Conservation (phyloP, 2,797 vertebrate species). For the Onychomys leucogaster region DNA sequence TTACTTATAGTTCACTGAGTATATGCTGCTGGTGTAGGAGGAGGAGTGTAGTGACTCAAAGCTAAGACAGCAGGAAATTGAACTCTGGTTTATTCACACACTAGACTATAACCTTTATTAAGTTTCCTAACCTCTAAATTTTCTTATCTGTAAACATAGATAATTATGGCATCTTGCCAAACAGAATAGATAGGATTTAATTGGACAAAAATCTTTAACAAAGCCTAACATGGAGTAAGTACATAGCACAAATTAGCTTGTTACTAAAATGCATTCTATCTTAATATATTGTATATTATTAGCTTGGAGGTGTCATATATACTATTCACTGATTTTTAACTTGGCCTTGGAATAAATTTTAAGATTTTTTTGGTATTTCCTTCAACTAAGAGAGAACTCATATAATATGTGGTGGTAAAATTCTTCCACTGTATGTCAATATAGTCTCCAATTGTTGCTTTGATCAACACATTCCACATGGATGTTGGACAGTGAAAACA, state of each 20-base stretch:
- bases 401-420: background rate
- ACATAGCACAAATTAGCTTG: background rate
- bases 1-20: background rate
- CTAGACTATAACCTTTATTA: background rate
- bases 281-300: background rate
- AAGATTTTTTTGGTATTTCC: slow-evolving; percentile 10
- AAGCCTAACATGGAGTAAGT: background rate
- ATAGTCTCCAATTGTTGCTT: slow-evolving; percentile 45
- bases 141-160: background rate
- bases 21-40: background rate
- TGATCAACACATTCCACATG: slow-evolving; percentile 22
- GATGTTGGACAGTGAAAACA: slow-evolving; percentile 16
- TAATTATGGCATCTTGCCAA: background rate
- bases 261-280: background rate
- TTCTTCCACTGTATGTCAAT: background rate
- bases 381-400: background rate
- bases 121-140: background rate
- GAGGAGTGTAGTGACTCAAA: background rate
- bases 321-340: background rate
- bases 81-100: background rate
- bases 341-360: slow-evolving; percentile 26
- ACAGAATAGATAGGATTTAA: background rate
- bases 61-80: background rate
- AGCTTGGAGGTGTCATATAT: background rate
- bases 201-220: background rate